Evolutionary conservation across 2,797 vertebrate species (phyloP).

Genomic region (Okamejei kenojei): DNA sequence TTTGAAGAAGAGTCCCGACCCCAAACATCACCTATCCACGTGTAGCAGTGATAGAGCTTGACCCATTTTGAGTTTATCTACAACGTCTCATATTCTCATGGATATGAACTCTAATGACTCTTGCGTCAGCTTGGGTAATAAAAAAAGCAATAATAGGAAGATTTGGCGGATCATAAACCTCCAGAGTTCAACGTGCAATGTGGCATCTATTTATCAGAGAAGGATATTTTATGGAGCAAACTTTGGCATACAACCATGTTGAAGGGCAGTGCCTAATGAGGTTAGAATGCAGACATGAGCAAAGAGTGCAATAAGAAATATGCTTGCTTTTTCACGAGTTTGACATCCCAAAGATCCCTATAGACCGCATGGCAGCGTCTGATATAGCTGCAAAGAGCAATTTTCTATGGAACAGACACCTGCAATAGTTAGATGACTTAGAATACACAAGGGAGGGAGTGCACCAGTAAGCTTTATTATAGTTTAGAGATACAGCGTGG

Average conservation of each 20-base stretch:
- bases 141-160: background rate
- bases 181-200: background rate
- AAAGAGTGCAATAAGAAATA: background rate
- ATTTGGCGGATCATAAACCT: background rate
- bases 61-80: no score
- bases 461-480: no score
- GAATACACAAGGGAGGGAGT: no score
- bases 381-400: background rate
- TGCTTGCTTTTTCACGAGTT: no score
- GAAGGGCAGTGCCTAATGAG: background rate
- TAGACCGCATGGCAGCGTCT: background rate
- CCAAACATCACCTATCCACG: no score
- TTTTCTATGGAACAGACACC: background rate
- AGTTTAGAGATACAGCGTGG: no score
- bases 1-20: no score
- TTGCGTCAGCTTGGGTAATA: background rate
- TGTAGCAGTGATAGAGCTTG: no score
- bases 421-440: no score
- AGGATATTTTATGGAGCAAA: slow-evolving; percentile 10
- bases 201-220: background rate
- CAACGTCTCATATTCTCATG: background rate
- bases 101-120: background rate
- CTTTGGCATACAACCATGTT: background rate
- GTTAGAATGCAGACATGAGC: background rate
- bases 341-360: background rate